Base-by-base conservation (phyloP, 2,888 invertebrate species). In the Aradus depressus region DNA sequence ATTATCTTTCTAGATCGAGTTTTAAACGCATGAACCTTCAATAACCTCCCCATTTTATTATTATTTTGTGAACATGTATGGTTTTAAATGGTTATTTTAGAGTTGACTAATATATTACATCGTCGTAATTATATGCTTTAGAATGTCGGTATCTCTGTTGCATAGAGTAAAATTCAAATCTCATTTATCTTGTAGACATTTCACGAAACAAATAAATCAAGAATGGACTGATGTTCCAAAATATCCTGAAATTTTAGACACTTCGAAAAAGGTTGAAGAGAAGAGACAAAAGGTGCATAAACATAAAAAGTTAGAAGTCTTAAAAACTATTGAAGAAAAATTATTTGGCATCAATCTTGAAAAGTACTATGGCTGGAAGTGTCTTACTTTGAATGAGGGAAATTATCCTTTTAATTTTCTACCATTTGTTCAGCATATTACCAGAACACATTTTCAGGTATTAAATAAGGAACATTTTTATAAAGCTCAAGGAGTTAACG, bases 311-410 rank as follows among this genome's bases (percentile, higher is more conserved):
- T 51, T 60, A 6, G 56, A 59, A 41, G 41, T 55, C 34, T 39
- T 61, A 12, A 42, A 77, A 51, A 87, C 86, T 0, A 75, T 88
- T 0, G 90, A 91, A 69, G 87, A 88, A 65, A 91, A 91, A 64
- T 73, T 86, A 60, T 78, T 87, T 45, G 84, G 83, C 60, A 63
- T 89, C 21, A 89, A 89, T 65, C 81, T 88, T 78, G 85, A 84
- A 0, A 74, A 75, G 43, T 88, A 81, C 65, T 90, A 84, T 65
- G 89, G 90, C 2, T 88, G 79, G 71, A 75, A 74, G 62, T 75
- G 76, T 51, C 66, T 79, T 2, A 67, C 76, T 61, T 64, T 88
- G 3, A 66, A 69, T 2, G 85, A 86, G 63, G 68, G 74, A 42
- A 59, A 59, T 12, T 62, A 75, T 51, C 80, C 79, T 0, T 88